Evolutionary conservation across 2,888 invertebrate genomes (phyloP).

Genomic region (Odontocerum albicorne): DNA sequence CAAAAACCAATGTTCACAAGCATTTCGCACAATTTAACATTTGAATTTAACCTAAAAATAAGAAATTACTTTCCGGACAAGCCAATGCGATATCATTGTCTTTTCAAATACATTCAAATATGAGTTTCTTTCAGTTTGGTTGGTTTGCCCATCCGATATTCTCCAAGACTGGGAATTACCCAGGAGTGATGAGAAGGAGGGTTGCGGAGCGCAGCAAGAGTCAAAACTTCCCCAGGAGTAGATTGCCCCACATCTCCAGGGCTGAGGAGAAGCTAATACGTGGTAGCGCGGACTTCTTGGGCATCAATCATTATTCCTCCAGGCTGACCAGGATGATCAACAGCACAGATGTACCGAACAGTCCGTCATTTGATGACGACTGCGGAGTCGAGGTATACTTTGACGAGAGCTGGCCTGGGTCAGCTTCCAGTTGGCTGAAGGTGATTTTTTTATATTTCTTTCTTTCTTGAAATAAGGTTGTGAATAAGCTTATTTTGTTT

Average conservation of each 20-base stretch:
- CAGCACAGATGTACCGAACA: conserved; percentile 39
- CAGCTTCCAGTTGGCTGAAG: conserved; percentile 55
- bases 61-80: no score
- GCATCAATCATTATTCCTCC: conserved; percentile 65
- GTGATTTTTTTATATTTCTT: no score
- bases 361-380: conserved; percentile 50
- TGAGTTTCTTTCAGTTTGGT: conserved; percentile 55
- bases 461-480: no score
- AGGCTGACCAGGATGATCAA: conserved; percentile 45
- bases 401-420: conserved; percentile 54
- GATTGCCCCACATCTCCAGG: conserved; percentile 62
- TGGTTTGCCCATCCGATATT: conserved; percentile 71
- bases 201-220: conserved; percentile 59
- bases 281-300: conserved; percentile 67
- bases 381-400: conserved; percentile 45
- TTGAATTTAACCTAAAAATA: no score
- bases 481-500: no score
- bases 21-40: not conserved
- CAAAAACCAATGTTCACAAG: not conserved
- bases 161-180: conserved; percentile 65
- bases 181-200: conserved; percentile 61
- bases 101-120: no score
- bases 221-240: conserved; percentile 61
- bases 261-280: conserved; percentile 62
- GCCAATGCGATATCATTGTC: conserved; percentile 12